Evolutionary conservation across 2,113 vertebrate genomes (phyloP).

Genomic region (Pluvianellus socialis): DNA sequence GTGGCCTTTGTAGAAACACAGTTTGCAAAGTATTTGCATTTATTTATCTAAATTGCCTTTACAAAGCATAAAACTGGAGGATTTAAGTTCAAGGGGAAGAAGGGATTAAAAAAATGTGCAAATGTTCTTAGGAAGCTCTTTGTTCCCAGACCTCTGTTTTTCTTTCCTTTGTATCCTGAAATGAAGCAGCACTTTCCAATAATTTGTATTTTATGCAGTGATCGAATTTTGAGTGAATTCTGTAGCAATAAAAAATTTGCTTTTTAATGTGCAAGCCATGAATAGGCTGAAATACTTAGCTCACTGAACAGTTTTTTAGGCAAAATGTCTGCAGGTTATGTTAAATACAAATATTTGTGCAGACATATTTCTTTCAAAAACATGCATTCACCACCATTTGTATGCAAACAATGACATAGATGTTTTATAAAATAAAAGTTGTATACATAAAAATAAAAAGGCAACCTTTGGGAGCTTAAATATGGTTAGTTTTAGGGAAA

Average conservation of each 20-base stretch:
- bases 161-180: not conserved
- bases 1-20: not conserved
- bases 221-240: not conserved
- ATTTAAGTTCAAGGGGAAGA: not conserved
- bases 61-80: not conserved
- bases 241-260: not conserved
- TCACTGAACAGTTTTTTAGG: not conserved
- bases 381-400: not conserved
- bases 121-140: not conserved
- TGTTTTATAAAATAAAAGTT: not conserved
- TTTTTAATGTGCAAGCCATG: not conserved
- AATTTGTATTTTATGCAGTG: not conserved
- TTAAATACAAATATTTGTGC: not conserved
- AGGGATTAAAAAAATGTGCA: not conserved
- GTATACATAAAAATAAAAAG: not conserved
- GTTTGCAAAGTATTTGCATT: not conserved
- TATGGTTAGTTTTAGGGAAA: not conserved
- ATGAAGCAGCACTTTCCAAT: not conserved
- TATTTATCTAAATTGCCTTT: not conserved
- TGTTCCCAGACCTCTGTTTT: not conserved
- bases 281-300: not conserved
- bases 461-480: not conserved
- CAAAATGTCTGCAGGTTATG: not conserved
- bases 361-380: not conserved
- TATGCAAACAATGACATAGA: not conserved